Conservation (phyloP, 2,888 invertebrate genomes). For the Limnephilus lunatus region DNA sequence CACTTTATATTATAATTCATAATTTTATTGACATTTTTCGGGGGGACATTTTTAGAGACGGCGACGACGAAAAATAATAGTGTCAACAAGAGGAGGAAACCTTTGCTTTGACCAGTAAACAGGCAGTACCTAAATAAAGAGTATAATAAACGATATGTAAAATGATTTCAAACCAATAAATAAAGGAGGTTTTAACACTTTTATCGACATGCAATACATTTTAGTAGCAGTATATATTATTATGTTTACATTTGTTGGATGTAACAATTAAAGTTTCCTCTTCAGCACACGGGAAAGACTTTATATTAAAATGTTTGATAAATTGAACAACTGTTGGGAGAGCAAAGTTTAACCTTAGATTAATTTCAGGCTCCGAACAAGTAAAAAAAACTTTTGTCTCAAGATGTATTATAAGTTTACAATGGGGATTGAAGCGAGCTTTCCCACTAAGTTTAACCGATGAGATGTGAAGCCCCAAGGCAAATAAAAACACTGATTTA, state of each 20-base stretch:
- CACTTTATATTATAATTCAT: neutral
- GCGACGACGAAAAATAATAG: neutral
- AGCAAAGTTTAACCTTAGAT: neutral
- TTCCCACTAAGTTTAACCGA: neutral
- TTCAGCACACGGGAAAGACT: neutral
- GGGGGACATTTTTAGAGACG: neutral
- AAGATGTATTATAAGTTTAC: neutral
- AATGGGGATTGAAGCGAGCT: neutral
- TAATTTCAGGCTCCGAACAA: neutral
- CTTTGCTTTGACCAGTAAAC: neutral
- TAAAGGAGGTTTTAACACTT: neutral
- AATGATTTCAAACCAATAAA: neutral
- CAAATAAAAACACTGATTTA: constrained; percentile 6
- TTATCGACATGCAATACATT: neutral
- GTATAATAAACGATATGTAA: too few species aligned
- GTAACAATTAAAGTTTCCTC: neutral
- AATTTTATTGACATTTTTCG: neutral
- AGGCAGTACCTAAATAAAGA: neutral
- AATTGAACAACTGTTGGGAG: neutral
- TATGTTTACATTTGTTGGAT: neutral
- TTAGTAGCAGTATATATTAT: too few species aligned
- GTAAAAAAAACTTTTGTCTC: neutral
- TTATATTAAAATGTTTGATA: neutral
- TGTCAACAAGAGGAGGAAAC: neutral
- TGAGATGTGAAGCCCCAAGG: neutral